A percentile compares a stretch with the other conserved stretches of the same genome.
phyloP scores from a whole-genome alignment of 2,113 vertebrate genomes.

The Rhea americana region DNA sequence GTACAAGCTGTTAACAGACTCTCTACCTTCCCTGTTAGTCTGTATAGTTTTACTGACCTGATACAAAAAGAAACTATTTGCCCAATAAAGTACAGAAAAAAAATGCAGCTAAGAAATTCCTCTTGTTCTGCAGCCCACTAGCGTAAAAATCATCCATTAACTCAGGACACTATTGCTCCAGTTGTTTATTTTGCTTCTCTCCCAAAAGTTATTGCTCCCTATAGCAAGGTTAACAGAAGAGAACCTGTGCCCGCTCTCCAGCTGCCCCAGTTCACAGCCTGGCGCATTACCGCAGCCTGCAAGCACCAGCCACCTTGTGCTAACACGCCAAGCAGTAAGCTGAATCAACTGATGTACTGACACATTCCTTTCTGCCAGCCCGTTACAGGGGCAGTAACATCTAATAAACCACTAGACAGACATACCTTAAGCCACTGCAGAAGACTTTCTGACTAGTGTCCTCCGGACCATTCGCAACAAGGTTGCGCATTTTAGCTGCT shows the following conservation, averaged over 20 bases:
- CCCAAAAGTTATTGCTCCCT: background rate
- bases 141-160: background rate
- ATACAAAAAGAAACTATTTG: background rate
- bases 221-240: background rate
- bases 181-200: background rate
- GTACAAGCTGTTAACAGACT: background rate
- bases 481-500: background rate
- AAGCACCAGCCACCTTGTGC: background rate
- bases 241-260: background rate
- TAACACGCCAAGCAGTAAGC: background rate
- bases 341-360: background rate
- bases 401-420: background rate
- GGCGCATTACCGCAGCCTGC: background rate
- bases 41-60: background rate
- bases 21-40: background rate
- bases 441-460: background rate
- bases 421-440: fast-evolving
- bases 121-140: background rate
- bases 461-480: background rate
- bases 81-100: background rate
- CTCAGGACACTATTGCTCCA: background rate
- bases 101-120: background rate
- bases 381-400: background rate
- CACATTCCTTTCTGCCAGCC: background rate
- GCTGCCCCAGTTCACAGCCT: background rate